A percentile compares a stretch with the other conserved stretches of the same genome.
These are phyloP conservation scores for Engraulis encrasicolus DNA, from an alignment of 2,113 vertebrate genomes.

Conservation along the genomic window DNA sequence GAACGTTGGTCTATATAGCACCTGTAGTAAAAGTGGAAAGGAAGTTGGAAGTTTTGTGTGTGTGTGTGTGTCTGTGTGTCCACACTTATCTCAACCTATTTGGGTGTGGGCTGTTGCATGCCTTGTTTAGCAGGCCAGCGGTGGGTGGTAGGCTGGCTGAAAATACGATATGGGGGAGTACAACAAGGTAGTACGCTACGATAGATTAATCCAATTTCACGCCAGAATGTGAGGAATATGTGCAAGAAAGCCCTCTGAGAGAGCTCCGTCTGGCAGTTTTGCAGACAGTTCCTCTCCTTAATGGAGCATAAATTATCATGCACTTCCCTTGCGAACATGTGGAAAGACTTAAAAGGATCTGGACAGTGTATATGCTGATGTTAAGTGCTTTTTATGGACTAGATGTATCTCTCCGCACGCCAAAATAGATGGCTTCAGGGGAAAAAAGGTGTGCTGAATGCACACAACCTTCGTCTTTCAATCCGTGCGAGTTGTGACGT, in stretches of 20 bases:
- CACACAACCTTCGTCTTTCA: neutral
- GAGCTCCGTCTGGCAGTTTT: neutral
- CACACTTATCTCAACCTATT: neutral
- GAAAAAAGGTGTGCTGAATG: neutral
- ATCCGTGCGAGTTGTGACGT: neutral
- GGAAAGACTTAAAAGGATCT: neutral
- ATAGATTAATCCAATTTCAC: constrained; percentile 11
- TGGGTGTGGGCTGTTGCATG: neutral
- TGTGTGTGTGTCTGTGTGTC: neutral
- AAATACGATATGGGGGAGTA: neutral
- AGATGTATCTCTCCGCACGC: neutral
- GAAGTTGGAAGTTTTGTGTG: neutral
- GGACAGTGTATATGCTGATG: neutral
- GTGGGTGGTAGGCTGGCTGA: neutral
- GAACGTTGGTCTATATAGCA: too few species aligned
- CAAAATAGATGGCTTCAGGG: neutral
- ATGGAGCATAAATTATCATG: neutral
- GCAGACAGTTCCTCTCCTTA: neutral
- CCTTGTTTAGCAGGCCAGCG: neutral
- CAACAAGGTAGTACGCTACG: neutral
- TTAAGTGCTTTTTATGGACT: neutral
- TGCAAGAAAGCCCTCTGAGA: neutral
- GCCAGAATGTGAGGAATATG: neutral
- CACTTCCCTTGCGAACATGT: neutral
- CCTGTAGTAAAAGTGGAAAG: too few species aligned